Evolutionary conservation across 1,140 invertebrate species (phyloP).

Genomic region (Drosophila willistoni): DNA sequence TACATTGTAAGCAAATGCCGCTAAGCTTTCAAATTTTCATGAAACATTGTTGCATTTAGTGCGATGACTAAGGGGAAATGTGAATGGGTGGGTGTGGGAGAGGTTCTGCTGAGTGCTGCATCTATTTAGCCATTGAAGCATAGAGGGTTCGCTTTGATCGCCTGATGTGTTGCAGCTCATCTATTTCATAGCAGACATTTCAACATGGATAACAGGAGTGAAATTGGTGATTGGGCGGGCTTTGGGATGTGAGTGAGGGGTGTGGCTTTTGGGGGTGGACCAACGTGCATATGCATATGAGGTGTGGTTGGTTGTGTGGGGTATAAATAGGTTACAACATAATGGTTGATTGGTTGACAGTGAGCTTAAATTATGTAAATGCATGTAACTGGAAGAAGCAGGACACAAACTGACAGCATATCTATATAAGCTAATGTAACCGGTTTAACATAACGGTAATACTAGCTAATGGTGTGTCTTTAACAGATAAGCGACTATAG

Average conservation of each 20-base stretch:
- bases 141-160: conserved; percentile 4
- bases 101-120: not conserved
- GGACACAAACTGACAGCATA: not conserved
- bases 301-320: not conserved
- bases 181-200: conserved; percentile 15
- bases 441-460: not conserved
- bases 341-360: not conserved
- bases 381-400: not conserved
- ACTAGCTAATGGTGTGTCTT: no score
- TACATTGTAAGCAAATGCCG: conserved; percentile 7
- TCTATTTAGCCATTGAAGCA: conserved; percentile 14
- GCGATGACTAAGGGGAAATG: not conserved
- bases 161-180: conserved; percentile 13
- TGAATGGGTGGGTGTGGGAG: not conserved
- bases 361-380: conserved; percentile 7
- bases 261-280: no score
- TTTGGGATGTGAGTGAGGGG: not conserved
- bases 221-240: not conserved
- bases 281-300: no score
- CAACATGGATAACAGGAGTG: not conserved
- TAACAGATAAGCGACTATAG: no score
- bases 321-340: not conserved
- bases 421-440: not conserved
- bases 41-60: conserved; percentile 15
- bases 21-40: conserved; percentile 14